Evolutionary conservation across 2,113 vertebrate genomes (phyloP).

Genomic region (Leptocoma aspasia): DNA sequence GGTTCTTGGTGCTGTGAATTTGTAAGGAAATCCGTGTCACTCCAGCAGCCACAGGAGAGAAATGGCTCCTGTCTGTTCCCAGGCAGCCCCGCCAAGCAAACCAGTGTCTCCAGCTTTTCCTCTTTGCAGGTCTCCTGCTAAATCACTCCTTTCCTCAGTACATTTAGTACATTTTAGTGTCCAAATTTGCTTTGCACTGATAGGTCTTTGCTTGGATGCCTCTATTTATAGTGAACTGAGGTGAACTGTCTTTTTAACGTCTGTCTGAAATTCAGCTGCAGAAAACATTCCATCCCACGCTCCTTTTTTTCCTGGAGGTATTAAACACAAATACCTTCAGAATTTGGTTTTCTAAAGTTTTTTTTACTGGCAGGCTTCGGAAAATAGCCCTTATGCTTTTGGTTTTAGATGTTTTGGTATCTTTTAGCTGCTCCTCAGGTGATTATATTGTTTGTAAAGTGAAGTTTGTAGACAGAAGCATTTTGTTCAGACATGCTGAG

Average conservation of each 20-base stretch:
- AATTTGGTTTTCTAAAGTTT: neutral
- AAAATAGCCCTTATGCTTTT: neutral
- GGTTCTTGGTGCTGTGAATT: neutral
- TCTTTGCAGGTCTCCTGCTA: neutral
- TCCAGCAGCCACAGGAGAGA: neutral
- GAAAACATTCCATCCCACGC: neutral
- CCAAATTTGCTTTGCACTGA: neutral
- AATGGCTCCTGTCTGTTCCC: neutral
- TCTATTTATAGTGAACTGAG: neutral
- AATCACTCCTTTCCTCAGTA: neutral
- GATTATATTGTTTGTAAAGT: neutral
- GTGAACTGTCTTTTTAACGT: neutral
- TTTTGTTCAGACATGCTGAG: neutral
- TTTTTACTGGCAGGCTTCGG: neutral
- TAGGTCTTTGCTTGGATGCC: neutral
- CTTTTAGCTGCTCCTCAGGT: neutral
- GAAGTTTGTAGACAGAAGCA: neutral
- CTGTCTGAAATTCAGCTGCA: neutral
- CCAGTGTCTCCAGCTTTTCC: neutral
- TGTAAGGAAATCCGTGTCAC: neutral
- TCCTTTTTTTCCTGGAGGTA: neutral
- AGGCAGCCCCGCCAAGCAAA: accelerated
- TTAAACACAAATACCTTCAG: neutral
- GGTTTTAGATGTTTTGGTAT: neutral
- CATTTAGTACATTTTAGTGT: neutral